phyloP scores from a whole-genome alignment of 2,113 vertebrate genomes.

The Recurvirostra avosetta region DNA sequence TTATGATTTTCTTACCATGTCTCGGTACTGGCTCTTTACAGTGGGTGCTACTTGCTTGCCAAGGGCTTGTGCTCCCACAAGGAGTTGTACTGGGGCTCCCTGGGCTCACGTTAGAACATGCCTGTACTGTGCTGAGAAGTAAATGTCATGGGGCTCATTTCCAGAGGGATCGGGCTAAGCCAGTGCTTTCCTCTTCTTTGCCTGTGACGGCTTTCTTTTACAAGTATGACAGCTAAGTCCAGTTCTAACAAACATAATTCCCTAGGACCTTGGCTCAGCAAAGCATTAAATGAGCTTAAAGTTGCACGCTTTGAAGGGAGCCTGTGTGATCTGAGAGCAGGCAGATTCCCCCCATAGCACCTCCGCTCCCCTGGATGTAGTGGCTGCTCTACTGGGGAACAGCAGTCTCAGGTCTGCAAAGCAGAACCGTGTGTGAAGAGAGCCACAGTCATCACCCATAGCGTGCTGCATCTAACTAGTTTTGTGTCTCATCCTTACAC shows the following conservation, averaged over 20 bases:
- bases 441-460: fast-evolving
- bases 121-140: not conserved
- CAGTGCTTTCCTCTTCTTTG: not conserved
- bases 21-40: not conserved
- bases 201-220: not conserved
- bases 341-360: not conserved
- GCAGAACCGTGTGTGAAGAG: not conserved
- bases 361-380: not conserved
- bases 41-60: not conserved
- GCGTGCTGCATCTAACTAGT: not conserved
- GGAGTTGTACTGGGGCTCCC: not conserved
- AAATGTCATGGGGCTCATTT: not conserved
- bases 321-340: not conserved
- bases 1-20: not conserved
- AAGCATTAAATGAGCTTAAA: not conserved
- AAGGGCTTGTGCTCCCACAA: not conserved
- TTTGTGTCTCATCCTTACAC: not conserved
- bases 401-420: not conserved
- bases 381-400: not conserved
- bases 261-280: not conserved
- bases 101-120: fast-evolving
- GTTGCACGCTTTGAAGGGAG: not conserved
- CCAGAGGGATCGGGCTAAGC: not conserved
- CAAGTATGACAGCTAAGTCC: not conserved
- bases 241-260: not conserved